phyloP scores from a whole-genome alignment of 2,113 vertebrate genomes.

The Eidolon helvum region DNA sequence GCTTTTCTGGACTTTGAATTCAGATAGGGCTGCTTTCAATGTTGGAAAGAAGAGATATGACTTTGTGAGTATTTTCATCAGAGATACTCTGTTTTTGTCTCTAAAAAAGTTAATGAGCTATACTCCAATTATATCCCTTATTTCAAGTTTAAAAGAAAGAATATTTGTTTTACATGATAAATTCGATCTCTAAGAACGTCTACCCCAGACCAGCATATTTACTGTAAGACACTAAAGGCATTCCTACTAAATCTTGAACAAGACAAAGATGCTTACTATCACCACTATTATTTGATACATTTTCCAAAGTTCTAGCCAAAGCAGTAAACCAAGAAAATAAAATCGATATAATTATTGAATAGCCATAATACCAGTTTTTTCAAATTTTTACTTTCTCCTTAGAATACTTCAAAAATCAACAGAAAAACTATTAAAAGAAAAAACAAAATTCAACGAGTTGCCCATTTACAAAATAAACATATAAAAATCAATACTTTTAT shows the following conservation, averaged over 20 bases:
- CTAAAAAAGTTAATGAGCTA: background rate
- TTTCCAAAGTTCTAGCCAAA: slow-evolving; percentile 15
- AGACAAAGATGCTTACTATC: background rate
- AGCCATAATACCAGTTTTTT: background rate
- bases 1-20: background rate
- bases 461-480: background rate
- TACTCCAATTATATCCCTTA: background rate
- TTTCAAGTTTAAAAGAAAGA: background rate
- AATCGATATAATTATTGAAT: background rate
- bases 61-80: background rate
- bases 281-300: background rate
- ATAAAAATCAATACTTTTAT: background rate
- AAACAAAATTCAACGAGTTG: background rate
- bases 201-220: background rate
- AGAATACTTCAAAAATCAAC: background rate
- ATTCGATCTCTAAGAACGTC: background rate
- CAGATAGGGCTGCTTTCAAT: background rate
- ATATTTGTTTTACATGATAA: background rate
- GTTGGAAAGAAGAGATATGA: background rate
- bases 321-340: slow-evolving; percentile 27
- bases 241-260: background rate
- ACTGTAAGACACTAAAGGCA: background rate
- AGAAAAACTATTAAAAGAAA: background rate
- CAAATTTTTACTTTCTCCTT: background rate
- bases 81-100: background rate